A percentile compares a stretch with the other conserved stretches of the same genome.
Evolutionary conservation across 1,140 invertebrate species (phyloP).

Genomic region (Drosophila kurseongensis): DNA sequence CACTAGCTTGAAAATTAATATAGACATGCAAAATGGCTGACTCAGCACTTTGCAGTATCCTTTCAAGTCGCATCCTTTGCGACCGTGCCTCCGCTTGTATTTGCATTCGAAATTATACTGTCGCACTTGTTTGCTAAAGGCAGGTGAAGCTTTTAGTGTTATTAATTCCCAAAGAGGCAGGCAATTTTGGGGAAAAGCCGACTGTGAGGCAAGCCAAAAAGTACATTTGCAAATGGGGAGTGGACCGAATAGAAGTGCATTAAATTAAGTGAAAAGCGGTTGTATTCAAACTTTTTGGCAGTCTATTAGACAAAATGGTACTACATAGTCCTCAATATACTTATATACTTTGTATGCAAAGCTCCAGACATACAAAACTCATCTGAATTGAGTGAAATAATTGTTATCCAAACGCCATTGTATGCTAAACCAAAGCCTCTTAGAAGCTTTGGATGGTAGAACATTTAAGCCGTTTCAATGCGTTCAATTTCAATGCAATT

Average conservation of each 20-base stretch:
- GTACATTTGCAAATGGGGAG: constrained; percentile 39
- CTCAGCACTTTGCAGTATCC: constrained; percentile 7
- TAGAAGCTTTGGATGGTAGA: constrained; percentile 28
- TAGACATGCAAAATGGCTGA: constrained; percentile 52
- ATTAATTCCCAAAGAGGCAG: constrained; percentile 34
- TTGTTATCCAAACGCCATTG: constrained; percentile 26
- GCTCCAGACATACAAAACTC: constrained; percentile 6
- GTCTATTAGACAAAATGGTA: neutral
- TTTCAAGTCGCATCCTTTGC: constrained; percentile 14
- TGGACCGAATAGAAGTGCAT: constrained; percentile 17
- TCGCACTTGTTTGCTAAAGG: constrained; percentile 24
- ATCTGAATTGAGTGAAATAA: constrained; percentile 19
- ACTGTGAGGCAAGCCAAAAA: neutral
- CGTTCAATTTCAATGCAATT: constrained; percentile 40
- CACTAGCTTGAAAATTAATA: constrained; percentile 35
- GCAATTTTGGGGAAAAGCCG: constrained; percentile 7
- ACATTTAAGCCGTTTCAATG: constrained; percentile 37
- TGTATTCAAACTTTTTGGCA: neutral
- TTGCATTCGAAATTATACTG: constrained; percentile 49
- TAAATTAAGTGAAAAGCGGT: constrained; percentile 14
- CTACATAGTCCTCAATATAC: neutral
- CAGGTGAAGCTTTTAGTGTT: constrained; percentile 50
- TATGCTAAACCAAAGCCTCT: constrained; percentile 36
- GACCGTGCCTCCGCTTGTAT: constrained; percentile 7
- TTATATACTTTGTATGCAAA: constrained; percentile 2